Percentiles rank a stretch among this genome's conserved stretches.
Evolutionary conservation across 2,797 vertebrate species (phyloP).

Genomic region (Coilia nasus): DNA sequence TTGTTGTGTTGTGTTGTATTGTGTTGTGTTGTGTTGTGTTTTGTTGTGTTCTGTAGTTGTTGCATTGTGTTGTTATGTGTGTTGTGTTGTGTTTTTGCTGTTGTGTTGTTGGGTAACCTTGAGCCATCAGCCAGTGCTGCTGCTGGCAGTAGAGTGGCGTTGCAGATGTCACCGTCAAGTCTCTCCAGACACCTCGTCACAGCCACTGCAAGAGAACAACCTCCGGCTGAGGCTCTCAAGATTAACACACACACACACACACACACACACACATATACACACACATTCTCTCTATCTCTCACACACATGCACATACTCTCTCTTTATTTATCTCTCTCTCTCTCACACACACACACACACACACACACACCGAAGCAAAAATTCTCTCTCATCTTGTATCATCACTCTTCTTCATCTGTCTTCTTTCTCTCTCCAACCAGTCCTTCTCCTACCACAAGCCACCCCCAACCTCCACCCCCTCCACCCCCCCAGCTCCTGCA

Average conservation of each 20-base stretch:
- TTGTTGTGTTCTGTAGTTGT: neutral
- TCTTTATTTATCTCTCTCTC: too few relatives aligned
- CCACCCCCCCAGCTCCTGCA: neutral
- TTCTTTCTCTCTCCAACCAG: neutral
- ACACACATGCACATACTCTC: neutral
- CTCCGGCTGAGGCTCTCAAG: neutral
- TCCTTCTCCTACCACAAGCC: too few relatives aligned
- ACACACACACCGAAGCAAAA: neutral
- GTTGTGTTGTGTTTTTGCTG: conserved; percentile 1
- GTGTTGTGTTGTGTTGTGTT: too few relatives aligned
- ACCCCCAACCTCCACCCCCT: neutral
- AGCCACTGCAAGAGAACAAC: neutral
- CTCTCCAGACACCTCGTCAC: neutral
- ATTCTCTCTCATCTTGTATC: neutral
- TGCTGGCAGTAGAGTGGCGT: too few relatives aligned
- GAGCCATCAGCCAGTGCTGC: neutral
- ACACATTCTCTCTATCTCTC: too few relatives aligned
- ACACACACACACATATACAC: neutral
- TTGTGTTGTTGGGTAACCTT: neutral
- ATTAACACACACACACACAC: neutral
- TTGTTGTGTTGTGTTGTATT: too few relatives aligned
- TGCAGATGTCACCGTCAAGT: neutral
- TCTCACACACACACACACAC: neutral
- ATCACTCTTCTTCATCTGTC: neutral
- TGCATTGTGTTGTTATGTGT: neutral